Evolutionary conservation across 2,888 invertebrate species (phyloP), one percentile per base, ranked within the genome.

Genomic region (Synanthedon formicaeformis): DNA sequence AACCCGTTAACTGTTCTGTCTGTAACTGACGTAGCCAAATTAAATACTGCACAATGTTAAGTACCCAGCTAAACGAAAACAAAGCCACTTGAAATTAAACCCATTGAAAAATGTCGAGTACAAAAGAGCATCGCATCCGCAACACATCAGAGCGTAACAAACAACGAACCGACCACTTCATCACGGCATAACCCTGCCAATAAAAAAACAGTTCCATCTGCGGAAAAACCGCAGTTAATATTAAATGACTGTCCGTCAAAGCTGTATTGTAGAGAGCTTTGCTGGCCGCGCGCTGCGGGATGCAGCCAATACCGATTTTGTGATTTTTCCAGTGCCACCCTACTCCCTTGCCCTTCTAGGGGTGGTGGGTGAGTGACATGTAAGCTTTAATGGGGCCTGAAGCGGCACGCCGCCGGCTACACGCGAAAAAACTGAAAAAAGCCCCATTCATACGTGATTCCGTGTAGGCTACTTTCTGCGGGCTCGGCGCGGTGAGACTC

Each of bases 231-330:
- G 72, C 87, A 84, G 87, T 86, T 83, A 86, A 87, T 87, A 87
- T 86, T 86, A 87, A 86, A 87, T 85, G 85, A 84, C 76, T 83
- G 82, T 85, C 76, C 81, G 81, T 86, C 87, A 87, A 87, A 86
- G 81, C 81, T 78, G 79, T 81, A 81, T 83, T 80, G 83, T 79
- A 66, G 72, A 73, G 74, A 71, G 79, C 74, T 78, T 78, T 74
- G 75, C 71, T 63, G 70, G 66, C 59, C 69, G 63, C 72, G 65
- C 78, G 72, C 76, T 67, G 78, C 75, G 81, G 82, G 81, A 75
- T 74, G 74, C 75, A 74, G 75, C 79, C 83, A 73, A 83, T 84
- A 81, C 80, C 82, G 79, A 85, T 82, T 85, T 85, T 81, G 81
- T 79, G 81, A 83, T 83, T 82, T 82, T 82, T 80, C 71, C 73